These are phyloP conservation scores for Microcebus lehilahytsara DNA, from an alignment of 2,113 vertebrate species.

Conservation along the genomic window DNA sequence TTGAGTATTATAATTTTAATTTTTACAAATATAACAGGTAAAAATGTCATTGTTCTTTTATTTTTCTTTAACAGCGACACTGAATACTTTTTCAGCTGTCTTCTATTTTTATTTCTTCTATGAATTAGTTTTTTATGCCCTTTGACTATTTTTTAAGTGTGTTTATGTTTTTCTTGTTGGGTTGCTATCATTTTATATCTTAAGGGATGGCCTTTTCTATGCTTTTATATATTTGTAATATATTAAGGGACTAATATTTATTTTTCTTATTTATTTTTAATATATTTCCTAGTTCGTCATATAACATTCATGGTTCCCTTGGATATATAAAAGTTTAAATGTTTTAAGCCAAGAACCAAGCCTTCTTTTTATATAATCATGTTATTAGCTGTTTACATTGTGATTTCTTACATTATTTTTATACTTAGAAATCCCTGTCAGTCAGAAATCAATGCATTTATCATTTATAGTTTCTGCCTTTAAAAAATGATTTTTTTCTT, in stretches of 20 bases:
- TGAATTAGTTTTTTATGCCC: background rate
- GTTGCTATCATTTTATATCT: background rate
- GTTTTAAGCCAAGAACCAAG: background rate
- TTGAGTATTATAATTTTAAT: conserved; percentile 15
- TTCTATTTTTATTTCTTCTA: conserved; percentile 27
- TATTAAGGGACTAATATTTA: background rate
- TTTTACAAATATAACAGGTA: background rate
- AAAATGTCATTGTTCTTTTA: background rate
- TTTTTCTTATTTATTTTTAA: conserved; percentile 24
- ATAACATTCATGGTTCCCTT: background rate
- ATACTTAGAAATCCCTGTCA: background rate
- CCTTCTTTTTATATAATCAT: background rate
- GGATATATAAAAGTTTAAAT: background rate
- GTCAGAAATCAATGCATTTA: conserved; percentile 23
- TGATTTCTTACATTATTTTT: conserved; percentile 38
- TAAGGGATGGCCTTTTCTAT: background rate
- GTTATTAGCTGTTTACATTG: background rate
- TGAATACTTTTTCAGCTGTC: background rate
- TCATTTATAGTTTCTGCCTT: background rate
- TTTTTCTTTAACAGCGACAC: conserved; percentile 8
- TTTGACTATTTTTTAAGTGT: conserved; percentile 23
- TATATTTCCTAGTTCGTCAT: background rate
- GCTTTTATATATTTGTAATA: background rate
- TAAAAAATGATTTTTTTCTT: conserved; percentile 17
- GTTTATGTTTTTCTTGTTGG: background rate